Evolutionary conservation across 2,797 vertebrate genomes (phyloP), one percentile per base, ranked within the genome.

Genomic region (Oreochromis mossambicus): DNA sequence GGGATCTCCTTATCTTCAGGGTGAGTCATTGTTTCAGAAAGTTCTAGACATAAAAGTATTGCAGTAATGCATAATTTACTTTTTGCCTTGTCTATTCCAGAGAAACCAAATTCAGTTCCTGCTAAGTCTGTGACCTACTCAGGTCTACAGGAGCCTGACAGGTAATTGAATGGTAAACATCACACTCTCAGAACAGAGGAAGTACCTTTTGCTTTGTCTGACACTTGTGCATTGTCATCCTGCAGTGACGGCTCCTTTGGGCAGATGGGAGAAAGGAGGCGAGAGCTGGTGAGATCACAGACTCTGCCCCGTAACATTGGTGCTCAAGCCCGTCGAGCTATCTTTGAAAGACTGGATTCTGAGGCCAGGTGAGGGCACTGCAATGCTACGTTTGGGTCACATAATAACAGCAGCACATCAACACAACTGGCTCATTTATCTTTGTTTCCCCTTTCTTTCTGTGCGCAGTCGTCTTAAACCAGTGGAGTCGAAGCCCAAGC

Each of bases 281-380:
- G 97, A 24, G 97, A 98, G 91, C 94, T 99, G 76, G 97, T 99
- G 91, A 96, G 98, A 79, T 99, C 98, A 8, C 98, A 99, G 95
- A 99, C 98, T 0, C 95, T 99, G 54, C 98, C 98, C 0, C 96
- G 98, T n/a, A 97, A 94, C 76, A 93, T 96, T 0, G 98, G 96
- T 6, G 95, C 97, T 0, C 98, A 99, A 87, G 94, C 96, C 86
- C 97, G 98, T 41, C 97, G 97, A 80, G 97, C 97, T 0, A 94
- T 98, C 86, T 97, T 99, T 1, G 98, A 98, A 93, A 97, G 97
- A 78, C 93, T 97, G 48, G 98, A 98, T 85, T 95, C 96, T 1
- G 97, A 97, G 4, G 93, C 94, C 17, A 94, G 96, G 98, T 98
- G 95, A 81, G 21, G 2, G 7, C 8, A 12, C 21, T 1, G 1